Base-by-base conservation (phyloP, 2,113 vertebrate species). In the Oryzias curvinotus region DNA sequence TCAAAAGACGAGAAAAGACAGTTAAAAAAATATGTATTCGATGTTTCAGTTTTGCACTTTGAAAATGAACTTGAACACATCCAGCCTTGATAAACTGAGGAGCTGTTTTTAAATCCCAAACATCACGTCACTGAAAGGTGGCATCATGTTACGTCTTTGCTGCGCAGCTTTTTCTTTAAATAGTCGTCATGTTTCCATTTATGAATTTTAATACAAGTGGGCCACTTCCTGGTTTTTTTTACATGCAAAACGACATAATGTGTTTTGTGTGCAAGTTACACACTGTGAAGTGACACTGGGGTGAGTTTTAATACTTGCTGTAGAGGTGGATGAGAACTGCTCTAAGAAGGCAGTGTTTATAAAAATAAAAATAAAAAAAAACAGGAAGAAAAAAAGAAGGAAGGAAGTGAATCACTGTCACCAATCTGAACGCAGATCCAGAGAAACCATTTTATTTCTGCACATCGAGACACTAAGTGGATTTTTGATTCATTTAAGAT, bases 321-420 rank as follows among this genome's bases (percentile, higher is more conserved):
- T 59, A 23, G 55, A 1, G 19, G 62, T n/a, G 53, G 62, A 57
- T 83, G 81, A 81, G 72, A 70, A 85, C 67, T 0, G 65, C 21
- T 36, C 1, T 1, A 44, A 51, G 21, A 36, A 48, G 62, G 57
- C 41, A n/a, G 71, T 62, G 55, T 44, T 62, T 65, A 57, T 41
- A 1, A 2, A 36, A 52, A 62, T 23, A 23, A 23, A 23, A 23
- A 23, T 23, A 23, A 23, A 23, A 23, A 23, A 23, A 23, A 23
- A 23, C 21, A 23, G 3, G 21, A 23, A 23, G 21, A 23, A 23
- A 23, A 23, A 23, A 23, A 23, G 21, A 23, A 23, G 81, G 85
- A 81, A 85, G 77, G 83, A 84, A 80, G 65, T 85, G 79, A 87
- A 72, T 88, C 85, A 85, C 61, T 53, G 75, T 73, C 73, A 79